Base-by-base conservation (phyloP, 2,797 vertebrate species). In the Smutsia gigantea region DNA sequence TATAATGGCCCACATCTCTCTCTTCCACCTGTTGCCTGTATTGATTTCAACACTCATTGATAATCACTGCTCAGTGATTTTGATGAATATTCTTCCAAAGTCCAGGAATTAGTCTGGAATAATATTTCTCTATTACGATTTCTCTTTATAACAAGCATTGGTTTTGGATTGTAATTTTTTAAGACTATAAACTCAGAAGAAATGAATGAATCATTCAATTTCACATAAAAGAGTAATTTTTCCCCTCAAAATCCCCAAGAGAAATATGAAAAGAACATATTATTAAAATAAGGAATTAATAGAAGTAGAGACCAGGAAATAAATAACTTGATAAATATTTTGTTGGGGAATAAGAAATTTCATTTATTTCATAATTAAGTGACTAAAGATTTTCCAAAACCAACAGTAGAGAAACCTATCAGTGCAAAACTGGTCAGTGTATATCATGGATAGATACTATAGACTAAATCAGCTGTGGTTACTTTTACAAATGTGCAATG, bases 291-390 rank as follows among this genome's bases (percentile, higher is more conserved):
- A 37, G 21, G 42, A 83, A 42, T 84, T 78, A 78, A 69, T n/a
- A 85, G 34, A 78, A 53, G 5, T 86, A 10, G 6, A 78, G 10
- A 46, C 34, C 18, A 86, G 42, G 31, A 78, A 69, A 78, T 77
- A 31, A 39, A 74, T 66, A 66, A 13, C 23, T 64, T 59, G 59
- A 29, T n/a, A 23, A 74, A 68, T 75, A 68, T 68, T 39, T n/a
- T 95, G 23, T 75, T 92, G 37, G 61, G 42, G 15, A 83, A 82
- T 39, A 25, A 74, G 49, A 95, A 81, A 82, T 75, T 3, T 59
- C 34, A 94, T 69, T 95, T 79, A 39, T 49, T 92, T 84, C 82
- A 34, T 83, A 42, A 74, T 42, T 25, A 75, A 87, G n/a, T 61
- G 34, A 61, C 9, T 77, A 83, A 88, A 75, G 61, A 17, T 53